These are phyloP conservation scores for Microtus ochrogaster DNA, from an alignment of 2,113 vertebrate genomes.

Conservation along the genomic window DNA sequence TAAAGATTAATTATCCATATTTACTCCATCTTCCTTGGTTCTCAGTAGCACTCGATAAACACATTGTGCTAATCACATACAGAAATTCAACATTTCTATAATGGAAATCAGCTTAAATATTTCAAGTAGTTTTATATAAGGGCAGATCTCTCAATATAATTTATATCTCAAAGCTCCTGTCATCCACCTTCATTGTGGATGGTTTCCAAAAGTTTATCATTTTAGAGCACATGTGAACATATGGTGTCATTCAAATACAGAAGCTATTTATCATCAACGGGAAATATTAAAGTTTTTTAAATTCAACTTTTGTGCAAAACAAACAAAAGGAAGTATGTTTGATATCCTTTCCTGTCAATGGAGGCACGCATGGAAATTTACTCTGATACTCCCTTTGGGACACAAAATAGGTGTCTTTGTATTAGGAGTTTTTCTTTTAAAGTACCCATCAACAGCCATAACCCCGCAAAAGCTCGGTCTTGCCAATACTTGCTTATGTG, in stretches of 20 bases:
- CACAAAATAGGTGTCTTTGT: conserved; percentile 76
- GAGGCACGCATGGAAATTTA: conserved; percentile 34
- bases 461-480: conserved; percentile 67
- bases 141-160: background rate
- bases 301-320: conserved; percentile 28
- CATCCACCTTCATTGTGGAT: conserved; percentile 18
- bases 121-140: background rate
- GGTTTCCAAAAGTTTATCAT: conserved; percentile 55
- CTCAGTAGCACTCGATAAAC: conserved; percentile 2
- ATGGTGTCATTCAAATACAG: conserved; percentile 54
- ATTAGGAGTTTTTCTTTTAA: conserved; percentile 69
- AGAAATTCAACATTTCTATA: conserved; percentile 34
- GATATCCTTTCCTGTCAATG: conserved; percentile 69
- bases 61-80: background rate
- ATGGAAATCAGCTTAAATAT: conserved; percentile 42
- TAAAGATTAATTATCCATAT: background rate
- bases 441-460: conserved; percentile 74
- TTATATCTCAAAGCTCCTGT: background rate
- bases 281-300: conserved; percentile 30
- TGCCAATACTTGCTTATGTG: conserved; percentile 71
- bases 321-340: background rate
- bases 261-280: conserved; percentile 67
- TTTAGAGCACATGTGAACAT: conserved; percentile 54
- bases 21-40: background rate
- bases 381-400: conserved; percentile 62